These are phyloP conservation scores for Eilema griseolum DNA, from an alignment of 2,888 invertebrate genomes.

Conservation along the genomic window DNA sequence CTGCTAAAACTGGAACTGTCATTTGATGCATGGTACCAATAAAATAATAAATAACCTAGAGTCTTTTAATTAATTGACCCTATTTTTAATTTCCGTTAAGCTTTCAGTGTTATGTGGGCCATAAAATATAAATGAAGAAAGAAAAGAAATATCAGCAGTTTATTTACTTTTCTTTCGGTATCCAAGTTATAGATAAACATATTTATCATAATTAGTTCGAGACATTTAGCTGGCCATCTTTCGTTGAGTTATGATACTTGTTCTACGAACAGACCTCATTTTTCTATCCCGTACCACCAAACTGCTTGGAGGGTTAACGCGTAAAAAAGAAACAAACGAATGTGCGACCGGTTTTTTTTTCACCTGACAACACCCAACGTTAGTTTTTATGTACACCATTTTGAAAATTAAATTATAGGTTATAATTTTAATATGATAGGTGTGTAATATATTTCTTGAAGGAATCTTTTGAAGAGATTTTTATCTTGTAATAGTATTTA, in stretches of 20 bases:
- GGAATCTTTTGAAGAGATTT: constrained; percentile 70
- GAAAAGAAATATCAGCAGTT: constrained; percentile 3
- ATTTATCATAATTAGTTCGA: constrained; percentile 57
- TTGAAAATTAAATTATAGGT: constrained; percentile 86
- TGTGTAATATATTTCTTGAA: constrained; percentile 80
- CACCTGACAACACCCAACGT: constrained; percentile 80
- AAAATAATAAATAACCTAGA: constrained; percentile 1
- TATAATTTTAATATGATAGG: constrained; percentile 86
- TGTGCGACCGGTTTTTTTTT: constrained; percentile 78
- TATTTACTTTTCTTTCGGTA: constrained; percentile 29
- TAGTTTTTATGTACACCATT: constrained; percentile 77
- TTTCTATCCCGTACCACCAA: constrained; percentile 75
- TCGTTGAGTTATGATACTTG: constrained; percentile 69
- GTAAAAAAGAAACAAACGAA: constrained; percentile 75
- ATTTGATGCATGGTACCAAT: background rate
- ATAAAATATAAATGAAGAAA: background rate
- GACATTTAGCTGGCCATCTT: constrained; percentile 52
- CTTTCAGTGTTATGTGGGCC: background rate
- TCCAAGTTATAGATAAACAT: constrained; percentile 40
- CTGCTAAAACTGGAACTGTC: background rate
- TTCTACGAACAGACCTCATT: constrained; percentile 75
- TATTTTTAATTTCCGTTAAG: background rate
- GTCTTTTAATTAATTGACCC: background rate
- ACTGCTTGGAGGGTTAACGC: constrained; percentile 69
- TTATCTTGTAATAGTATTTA: constrained; percentile 73